These are phyloP conservation scores for Aphrocallistes beatrix DNA, from an alignment of 37 sponge, comb jelly and placozoan species.

Conservation along the genomic window DNA sequence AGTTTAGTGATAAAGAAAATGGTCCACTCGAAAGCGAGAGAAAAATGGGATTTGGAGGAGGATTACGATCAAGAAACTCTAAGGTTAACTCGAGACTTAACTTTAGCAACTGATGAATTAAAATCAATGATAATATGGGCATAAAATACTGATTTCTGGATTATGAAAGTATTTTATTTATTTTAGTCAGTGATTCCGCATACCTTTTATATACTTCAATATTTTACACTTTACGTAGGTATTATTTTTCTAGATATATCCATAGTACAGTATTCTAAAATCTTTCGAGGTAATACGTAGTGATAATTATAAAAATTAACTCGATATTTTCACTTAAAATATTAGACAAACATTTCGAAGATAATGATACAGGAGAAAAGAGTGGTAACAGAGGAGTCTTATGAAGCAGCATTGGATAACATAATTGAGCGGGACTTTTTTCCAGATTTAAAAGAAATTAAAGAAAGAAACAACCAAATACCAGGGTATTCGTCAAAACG, in stretches of 20 bases:
- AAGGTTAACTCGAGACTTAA: background rate
- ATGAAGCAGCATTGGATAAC: background rate
- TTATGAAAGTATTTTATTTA: background rate
- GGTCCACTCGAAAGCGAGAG: background rate
- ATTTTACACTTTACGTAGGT: background rate
- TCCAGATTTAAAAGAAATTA: background rate
- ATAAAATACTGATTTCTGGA: background rate
- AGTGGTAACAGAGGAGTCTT: background rate
- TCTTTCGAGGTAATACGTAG: background rate
- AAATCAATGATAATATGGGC: background rate
- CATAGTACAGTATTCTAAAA: background rate
- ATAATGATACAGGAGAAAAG: background rate
- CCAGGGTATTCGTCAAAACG: background rate
- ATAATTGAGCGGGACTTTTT: constrained; percentile 11
- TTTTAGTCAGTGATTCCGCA: too few relatives aligned
- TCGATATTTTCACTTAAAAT: too few relatives aligned
- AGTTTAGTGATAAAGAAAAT: background rate
- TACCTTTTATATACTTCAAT: too few relatives aligned
- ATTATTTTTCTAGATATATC: background rate
- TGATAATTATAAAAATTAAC: too few relatives aligned
- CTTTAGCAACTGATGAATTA: background rate
- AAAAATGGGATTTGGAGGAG: background rate
- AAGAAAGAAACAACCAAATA: background rate
- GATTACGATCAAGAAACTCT: background rate
- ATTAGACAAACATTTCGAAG: too few relatives aligned